phyloP scores from a whole-genome alignment of 1,140 invertebrate species.

The Potamilus streckersoni region DNA sequence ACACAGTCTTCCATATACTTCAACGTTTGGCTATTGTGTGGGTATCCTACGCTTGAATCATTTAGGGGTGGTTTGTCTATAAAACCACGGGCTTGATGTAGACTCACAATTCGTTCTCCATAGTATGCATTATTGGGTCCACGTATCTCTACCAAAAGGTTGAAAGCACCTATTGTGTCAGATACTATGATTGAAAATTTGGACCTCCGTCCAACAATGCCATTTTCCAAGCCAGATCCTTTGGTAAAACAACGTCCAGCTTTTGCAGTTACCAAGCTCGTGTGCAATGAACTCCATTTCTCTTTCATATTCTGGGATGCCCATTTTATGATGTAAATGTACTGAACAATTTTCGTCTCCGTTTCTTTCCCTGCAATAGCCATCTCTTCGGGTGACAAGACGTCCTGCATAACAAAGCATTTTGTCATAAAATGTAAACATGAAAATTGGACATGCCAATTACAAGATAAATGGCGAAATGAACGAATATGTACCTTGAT shows the following conservation, averaged over 20 bases:
- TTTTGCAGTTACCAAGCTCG: constrained; percentile 15
- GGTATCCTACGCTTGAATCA: neutral
- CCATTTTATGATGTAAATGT: constrained; percentile 57
- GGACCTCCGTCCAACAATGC: constrained; percentile 51
- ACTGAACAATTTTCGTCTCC: constrained; percentile 51
- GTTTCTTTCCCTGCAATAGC: constrained; percentile 48
- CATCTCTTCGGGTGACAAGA: constrained; percentile 58
- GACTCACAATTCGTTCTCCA: constrained; percentile 50
- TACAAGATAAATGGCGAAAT: too few species aligned
- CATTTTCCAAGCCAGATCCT: constrained; percentile 55
- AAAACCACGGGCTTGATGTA: constrained; percentile 32
- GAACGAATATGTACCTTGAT: too few species aligned
- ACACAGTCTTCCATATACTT: constrained; percentile 43
- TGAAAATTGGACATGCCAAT: neutral
- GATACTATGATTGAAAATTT: constrained; percentile 55
- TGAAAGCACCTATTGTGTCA: constrained; percentile 43
- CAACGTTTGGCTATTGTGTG: neutral
- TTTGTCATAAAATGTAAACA: neutral
- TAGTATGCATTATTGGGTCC: constrained; percentile 54
- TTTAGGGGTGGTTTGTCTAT: constrained; percentile 16
- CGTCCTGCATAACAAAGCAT: constrained; percentile 35
- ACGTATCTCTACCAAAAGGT: constrained; percentile 55
- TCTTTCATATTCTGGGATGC: constrained; percentile 39
- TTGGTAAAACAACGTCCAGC: constrained; percentile 9
- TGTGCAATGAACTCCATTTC: constrained; percentile 20